Conservation (phyloP, 1,140 invertebrate species). For the Habropoda laboriosa region DNA sequence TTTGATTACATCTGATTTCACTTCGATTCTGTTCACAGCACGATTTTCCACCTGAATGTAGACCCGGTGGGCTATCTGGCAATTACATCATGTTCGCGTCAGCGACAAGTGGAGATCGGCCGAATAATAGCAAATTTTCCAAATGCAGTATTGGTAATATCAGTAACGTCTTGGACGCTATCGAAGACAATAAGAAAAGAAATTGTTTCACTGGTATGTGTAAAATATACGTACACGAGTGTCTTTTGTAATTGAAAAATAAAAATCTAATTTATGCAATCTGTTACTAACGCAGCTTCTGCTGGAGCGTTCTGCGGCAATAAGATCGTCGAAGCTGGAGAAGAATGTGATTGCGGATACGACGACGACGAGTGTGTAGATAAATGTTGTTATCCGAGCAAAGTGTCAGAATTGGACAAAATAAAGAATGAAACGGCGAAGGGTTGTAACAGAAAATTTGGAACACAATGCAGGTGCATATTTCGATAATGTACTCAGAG, state of each 20-base stretch:
- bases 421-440: constrained; percentile 88
- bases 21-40: constrained; percentile 85
- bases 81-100: constrained; percentile 99
- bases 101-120: constrained; percentile 95
- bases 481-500: not conserved
- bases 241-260: too few relatives aligned
- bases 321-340: constrained; percentile 98
- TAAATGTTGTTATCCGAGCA: constrained; percentile 95
- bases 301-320: constrained; percentile 99
- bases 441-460: constrained; percentile 89
- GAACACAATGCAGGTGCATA: constrained; percentile 90
- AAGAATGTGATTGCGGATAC: constrained; percentile 99
- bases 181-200: constrained; percentile 94
- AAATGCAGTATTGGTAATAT: constrained; percentile 97
- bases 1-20: not conserved
- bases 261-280: not conserved
- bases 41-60: constrained; percentile 96
- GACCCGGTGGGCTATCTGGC: constrained; percentile 92
- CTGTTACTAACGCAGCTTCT: constrained; percentile 84
- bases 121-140: constrained; percentile 97
- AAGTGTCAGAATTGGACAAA: constrained; percentile 87
- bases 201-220: constrained; percentile 93
- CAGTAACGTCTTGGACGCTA: constrained; percentile 95
- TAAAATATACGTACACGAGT: too few relatives aligned
- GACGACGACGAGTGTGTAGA: constrained; percentile 96